Evolutionary conservation across 2,888 invertebrate genomes (phyloP), one percentile per base, ranked within the genome.

Genomic region (Microplitis deprimator): DNA sequence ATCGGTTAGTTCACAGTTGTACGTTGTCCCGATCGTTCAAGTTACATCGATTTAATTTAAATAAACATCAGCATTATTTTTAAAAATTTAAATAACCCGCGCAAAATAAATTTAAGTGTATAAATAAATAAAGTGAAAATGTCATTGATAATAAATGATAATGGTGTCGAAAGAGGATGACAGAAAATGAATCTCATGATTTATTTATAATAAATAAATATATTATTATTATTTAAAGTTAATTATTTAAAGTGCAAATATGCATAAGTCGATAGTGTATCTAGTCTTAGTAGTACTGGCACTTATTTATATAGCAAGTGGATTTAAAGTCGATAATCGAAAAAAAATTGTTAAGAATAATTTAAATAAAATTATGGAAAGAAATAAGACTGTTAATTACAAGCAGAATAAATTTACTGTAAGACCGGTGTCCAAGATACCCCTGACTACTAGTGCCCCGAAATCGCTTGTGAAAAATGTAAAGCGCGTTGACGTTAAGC

Each of bases 1-100:
- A 85, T 85, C 85, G 81, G 85, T 88, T 88, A 89, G 89, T 89
- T 85, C 85, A 81, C 85, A 84, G 81, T 86, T 84, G 88, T 79
- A 83, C 88, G 88, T 84, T 84, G 86, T 79, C 81, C 85, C 78
- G 88, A 81, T 83, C 85, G 85, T 84, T 83, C 50, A 50, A 74
- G 77, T 64, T 62, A 29, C 62, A 17, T 8, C 50, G 38, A 60
- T 71, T 61, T 20, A 16, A 70, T 70, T 61, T 29, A 38, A 68
- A 50, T 8, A 61, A 61, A n/a, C 20, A 60, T 71, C 59, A 60
- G 70, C 16, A 71, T 50, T 29, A 29, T 29, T 29, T 4, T 4
- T 29, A 3, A 3, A 29, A 29, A 29, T 29, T 29, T 4, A 29
- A 29, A 29, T 29, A 29, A 4, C 29, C 29, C 29, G 29, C 29